A percentile compares a stretch with the other conserved stretches of the same genome.
Evolutionary conservation across 2,797 vertebrate genomes (phyloP).

Genomic region (Steatocranus sp.): DNA sequence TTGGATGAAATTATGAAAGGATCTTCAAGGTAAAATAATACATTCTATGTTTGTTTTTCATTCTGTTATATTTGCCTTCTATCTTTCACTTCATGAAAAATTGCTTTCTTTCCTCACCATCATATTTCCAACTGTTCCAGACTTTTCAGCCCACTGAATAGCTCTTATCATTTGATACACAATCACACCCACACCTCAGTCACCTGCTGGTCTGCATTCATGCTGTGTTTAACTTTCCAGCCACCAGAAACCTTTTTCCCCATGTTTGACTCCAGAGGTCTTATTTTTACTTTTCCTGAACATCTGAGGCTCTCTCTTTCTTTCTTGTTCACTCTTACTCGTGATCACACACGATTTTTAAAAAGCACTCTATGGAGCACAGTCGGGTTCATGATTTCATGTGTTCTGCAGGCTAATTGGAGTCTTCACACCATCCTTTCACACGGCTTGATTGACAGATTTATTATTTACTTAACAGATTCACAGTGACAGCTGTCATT

Average conservation of each 20-base stretch:
- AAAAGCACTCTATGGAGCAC: not conserved
- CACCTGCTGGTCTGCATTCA: not conserved
- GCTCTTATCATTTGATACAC: not conserved
- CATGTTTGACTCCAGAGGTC: not conserved
- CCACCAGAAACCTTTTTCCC: not conserved
- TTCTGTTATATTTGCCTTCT: not conserved
- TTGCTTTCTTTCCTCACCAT: not conserved
- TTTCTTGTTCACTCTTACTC: not conserved
- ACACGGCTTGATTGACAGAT: not conserved
- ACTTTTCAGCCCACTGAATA: not conserved
- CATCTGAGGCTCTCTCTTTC: not conserved
- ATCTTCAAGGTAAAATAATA: not conserved
- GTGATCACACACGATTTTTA: not conserved
- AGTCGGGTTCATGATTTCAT: not conserved
- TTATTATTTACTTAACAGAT: not conserved
- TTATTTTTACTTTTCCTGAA: not conserved
- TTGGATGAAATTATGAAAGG: not conserved
- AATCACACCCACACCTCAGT: not conserved
- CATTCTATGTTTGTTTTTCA: not conserved
- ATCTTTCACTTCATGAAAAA: not conserved
- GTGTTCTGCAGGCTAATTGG: not conserved
- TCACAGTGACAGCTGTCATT: not conserved
- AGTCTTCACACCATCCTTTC: not conserved
- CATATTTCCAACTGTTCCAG: not conserved
- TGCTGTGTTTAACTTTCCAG: not conserved